These are phyloP conservation scores for Leptopilina syphax DNA, from an alignment of 2,888 invertebrate genomes.

Conservation along the genomic window DNA sequence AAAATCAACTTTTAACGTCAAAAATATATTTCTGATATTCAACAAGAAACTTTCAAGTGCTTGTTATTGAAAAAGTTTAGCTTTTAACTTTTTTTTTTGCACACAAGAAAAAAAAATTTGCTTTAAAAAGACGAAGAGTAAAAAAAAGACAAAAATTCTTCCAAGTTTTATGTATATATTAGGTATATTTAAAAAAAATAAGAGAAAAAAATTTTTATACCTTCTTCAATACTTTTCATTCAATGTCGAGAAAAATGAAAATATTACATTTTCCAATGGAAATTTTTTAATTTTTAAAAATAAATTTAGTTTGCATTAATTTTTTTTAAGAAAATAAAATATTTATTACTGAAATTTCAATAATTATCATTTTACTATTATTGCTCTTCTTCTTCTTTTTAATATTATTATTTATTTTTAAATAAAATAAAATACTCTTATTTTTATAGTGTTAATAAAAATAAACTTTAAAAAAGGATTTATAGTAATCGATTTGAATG, in stretches of 20 bases:
- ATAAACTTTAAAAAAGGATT: background rate
- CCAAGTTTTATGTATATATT: background rate
- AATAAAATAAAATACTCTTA: background rate
- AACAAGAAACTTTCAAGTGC: background rate
- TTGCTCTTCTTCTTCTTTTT: too few species aligned
- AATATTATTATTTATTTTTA: background rate
- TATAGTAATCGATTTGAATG: slow-evolving; percentile 24
- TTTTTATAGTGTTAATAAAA: too few species aligned
- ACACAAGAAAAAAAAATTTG: background rate
- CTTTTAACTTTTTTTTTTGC: too few species aligned
- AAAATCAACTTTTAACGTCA: background rate
- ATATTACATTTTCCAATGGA: too few species aligned
- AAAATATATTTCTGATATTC: slow-evolving; percentile 31
- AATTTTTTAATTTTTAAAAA: too few species aligned
- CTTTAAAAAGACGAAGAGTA: background rate
- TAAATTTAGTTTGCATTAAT: too few species aligned
- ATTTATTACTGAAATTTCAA: too few species aligned
- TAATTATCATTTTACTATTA: too few species aligned
- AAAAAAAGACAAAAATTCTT: background rate
- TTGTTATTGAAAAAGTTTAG: slow-evolving; percentile 15
- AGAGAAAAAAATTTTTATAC: background rate
- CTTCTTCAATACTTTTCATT: background rate
- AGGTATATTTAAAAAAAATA: background rate
- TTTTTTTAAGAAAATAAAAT: too few species aligned
- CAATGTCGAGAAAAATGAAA: too few species aligned